phyloP scores from a whole-genome alignment of 2,113 vertebrate species.

The Dipodomys merriami region DNA sequence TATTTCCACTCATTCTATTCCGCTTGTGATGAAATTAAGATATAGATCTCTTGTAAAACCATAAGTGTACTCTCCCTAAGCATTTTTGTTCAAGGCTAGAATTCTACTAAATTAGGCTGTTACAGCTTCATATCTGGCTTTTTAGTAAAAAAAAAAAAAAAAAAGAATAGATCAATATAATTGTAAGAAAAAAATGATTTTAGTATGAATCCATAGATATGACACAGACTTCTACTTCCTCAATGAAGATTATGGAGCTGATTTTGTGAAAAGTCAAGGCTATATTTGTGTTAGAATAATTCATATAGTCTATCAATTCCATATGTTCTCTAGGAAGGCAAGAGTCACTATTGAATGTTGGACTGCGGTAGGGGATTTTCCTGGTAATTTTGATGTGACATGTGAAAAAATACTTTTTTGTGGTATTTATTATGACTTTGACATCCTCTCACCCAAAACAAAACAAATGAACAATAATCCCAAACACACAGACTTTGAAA shows the following conservation, averaged over 20 bases:
- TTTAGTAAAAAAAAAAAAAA: too few relatives aligned
- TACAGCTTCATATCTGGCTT: too few relatives aligned
- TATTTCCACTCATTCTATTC: neutral
- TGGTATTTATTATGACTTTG: neutral
- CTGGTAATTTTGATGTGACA: neutral
- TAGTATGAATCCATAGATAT: neutral
- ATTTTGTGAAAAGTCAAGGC: neutral
- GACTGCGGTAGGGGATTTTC: neutral
- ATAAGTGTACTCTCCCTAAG: neutral
- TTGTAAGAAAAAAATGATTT: neutral
- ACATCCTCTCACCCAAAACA: neutral
- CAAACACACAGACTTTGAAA: neutral
- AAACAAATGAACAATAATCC: neutral
- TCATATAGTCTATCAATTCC: neutral
- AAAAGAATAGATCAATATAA: neutral
- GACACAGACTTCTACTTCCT: neutral
- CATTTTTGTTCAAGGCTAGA: too few relatives aligned
- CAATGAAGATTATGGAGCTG: neutral
- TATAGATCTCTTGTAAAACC: neutral
- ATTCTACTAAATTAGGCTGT: too few relatives aligned
- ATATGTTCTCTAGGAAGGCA: neutral
- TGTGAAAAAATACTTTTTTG: neutral
- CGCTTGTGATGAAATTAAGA: neutral
- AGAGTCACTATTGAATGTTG: neutral
- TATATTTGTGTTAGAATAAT: neutral